phyloP scores from a whole-genome alignment of 1,140 invertebrate species.

The Xylocopa sonorina region DNA sequence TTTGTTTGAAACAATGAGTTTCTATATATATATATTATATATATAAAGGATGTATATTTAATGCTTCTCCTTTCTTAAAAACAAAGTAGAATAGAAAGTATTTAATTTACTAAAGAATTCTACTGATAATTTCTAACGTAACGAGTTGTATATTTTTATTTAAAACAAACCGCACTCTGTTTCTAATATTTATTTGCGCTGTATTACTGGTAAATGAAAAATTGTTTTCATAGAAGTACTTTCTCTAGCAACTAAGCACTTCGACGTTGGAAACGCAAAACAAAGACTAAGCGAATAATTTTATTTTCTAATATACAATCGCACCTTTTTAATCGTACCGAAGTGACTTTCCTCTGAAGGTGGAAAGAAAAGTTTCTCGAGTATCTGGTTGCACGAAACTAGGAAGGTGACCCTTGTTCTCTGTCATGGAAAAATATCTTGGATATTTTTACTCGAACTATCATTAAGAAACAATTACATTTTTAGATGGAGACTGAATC shows the following conservation, averaged over 20 bases:
- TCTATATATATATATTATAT: no score
- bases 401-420: slow-evolving; percentile 1
- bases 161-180: not conserved
- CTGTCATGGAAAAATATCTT: not conserved
- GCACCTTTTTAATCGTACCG: not conserved
- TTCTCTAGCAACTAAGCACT: not conserved
- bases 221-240: not conserved
- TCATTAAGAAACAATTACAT: slow-evolving; percentile 31
- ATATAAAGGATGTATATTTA: not conserved
- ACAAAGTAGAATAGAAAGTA: not conserved
- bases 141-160: not conserved
- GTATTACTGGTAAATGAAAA: no score
- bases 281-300: not conserved
- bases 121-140: not conserved
- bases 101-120: not conserved
- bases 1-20: not conserved
- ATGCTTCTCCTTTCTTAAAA: not conserved
- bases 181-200: not conserved
- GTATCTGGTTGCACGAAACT: not conserved
- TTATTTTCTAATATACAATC: not conserved
- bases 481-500: slow-evolving; percentile 47
- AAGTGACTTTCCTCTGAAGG: not conserved
- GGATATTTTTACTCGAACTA: slow-evolving; percentile 11
- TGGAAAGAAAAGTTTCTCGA: not conserved
- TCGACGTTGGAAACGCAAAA: no score